phyloP scores from a whole-genome alignment of 1,140 invertebrate genomes.

The Rhizoglyphus robini region DNA sequence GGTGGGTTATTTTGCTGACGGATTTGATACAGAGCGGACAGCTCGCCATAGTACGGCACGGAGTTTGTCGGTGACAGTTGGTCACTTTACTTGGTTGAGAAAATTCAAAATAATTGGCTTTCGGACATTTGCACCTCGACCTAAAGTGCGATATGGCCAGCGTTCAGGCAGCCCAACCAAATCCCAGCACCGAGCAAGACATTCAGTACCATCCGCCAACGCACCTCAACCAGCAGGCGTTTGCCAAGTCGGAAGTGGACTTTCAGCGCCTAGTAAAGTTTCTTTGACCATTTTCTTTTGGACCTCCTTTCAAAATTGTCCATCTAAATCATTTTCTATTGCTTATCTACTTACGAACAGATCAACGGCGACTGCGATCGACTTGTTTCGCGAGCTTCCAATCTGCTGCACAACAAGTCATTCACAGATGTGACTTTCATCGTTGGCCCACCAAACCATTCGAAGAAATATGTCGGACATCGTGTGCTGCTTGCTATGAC shows the following conservation, averaged over 20 bases:
- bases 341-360: too few species aligned
- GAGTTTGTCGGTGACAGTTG: neutral
- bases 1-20: neutral
- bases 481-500: slow-evolving; percentile 30
- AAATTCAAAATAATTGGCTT: too few species aligned
- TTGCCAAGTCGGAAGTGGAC: slow-evolving; percentile 23
- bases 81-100: too few species aligned
- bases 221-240: neutral
- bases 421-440: slow-evolving; percentile 31
- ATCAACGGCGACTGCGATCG: slow-evolving; percentile 13
- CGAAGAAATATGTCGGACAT: slow-evolving; percentile 31
- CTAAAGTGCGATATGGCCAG: neutral
- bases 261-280: slow-evolving; percentile 24
- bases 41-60: too few species aligned
- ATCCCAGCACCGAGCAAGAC: neutral
- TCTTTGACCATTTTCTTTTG: slow-evolving; percentile 1
- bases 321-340: too few species aligned
- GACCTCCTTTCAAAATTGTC: neutral
- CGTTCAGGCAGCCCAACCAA: slow-evolving; percentile 1
- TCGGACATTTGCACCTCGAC: neutral
- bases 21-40: neutral
- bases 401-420: slow-evolving; percentile 30
- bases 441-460: slow-evolving; percentile 29
- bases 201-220: slow-evolving; percentile 10
- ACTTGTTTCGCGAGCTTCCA: slow-evolving; percentile 11